Evolutionary conservation across 2,797 vertebrate genomes (phyloP).

Genomic region (Echiichthys vipera): DNA sequence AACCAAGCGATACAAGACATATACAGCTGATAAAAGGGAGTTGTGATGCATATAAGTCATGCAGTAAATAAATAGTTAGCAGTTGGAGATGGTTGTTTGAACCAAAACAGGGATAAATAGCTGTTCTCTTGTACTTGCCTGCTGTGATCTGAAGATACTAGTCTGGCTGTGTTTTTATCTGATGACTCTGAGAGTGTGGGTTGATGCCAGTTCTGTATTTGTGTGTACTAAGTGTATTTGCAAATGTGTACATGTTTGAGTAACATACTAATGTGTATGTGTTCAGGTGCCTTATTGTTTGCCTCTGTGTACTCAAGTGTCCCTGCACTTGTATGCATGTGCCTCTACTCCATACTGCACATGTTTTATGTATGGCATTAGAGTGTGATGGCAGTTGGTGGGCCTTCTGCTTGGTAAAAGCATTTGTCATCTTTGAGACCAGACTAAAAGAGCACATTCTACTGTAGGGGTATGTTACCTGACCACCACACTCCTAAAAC

Average conservation of each 20-base stretch:
- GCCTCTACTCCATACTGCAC: background rate
- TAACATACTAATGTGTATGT: slow-evolving; percentile 11
- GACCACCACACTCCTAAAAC: slow-evolving; percentile 78
- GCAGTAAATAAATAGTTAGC: background rate
- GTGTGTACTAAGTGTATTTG: slow-evolving; percentile 2
- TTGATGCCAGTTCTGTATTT: background rate
- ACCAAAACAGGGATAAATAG: background rate
- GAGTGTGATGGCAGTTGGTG: slow-evolving; percentile 37
- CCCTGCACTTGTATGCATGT: slow-evolving; percentile 1
- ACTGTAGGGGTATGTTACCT: slow-evolving; percentile 72
- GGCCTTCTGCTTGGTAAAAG: slow-evolving; percentile 51
- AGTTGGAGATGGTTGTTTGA: slow-evolving; percentile 5
- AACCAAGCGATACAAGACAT: slow-evolving; percentile 5
- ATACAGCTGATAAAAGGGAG: background rate
- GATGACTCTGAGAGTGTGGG: slow-evolving; percentile 5
- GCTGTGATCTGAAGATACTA: slow-evolving; percentile 25
- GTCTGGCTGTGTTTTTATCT: slow-evolving; percentile 26
- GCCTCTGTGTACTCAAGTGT: slow-evolving; percentile 6
- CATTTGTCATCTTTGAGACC: slow-evolving; percentile 72
- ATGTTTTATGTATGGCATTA: slow-evolving; percentile 37
- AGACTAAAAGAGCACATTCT: slow-evolving; percentile 65
- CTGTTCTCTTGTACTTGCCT: slow-evolving; percentile 9
- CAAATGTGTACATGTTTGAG: slow-evolving; percentile 5
- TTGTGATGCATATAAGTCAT: background rate
- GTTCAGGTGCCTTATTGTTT: slow-evolving; percentile 24